These are phyloP conservation scores for Percina caprodes DNA, from an alignment of 2,113 vertebrate genomes.

Conservation along the genomic window DNA sequence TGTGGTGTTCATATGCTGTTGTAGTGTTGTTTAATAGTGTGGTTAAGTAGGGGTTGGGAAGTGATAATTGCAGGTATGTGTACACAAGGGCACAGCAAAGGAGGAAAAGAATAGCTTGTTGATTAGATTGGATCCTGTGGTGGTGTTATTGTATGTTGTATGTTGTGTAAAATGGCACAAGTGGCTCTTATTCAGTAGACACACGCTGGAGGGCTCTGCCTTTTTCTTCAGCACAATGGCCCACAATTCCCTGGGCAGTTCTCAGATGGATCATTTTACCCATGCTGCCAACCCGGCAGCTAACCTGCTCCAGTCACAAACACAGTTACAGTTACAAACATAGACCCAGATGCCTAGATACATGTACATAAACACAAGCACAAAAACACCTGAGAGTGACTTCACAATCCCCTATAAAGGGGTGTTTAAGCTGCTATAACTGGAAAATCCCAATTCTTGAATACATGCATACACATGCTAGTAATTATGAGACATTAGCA, in stretches of 20 bases:
- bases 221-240: slow-evolving; percentile 77
- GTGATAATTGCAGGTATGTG: slow-evolving; percentile 65
- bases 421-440: slow-evolving; percentile 7
- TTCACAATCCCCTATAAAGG: slow-evolving; percentile 4
- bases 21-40: slow-evolving; percentile 18
- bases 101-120: slow-evolving; percentile 49
- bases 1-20: slow-evolving; percentile 21
- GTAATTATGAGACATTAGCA: slow-evolving; percentile 48
- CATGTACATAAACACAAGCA: slow-evolving; percentile 1
- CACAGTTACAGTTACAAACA: slow-evolving; percentile 44
- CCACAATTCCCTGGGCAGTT: slow-evolving; percentile 81
- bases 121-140: slow-evolving; percentile 62
- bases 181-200: slow-evolving; percentile 82
- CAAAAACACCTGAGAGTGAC: neutral
- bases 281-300: slow-evolving; percentile 44
- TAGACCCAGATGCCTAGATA: slow-evolving; percentile 21
- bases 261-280: slow-evolving; percentile 83
- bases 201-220: slow-evolving; percentile 77
- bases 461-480: slow-evolving; percentile 34
- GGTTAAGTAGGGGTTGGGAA: slow-evolving; percentile 33
- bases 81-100: slow-evolving; percentile 62
- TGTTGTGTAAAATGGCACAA: slow-evolving; percentile 78
- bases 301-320: slow-evolving; percentile 53
- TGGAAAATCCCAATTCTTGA: slow-evolving; percentile 47
- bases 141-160: slow-evolving; percentile 77